These are phyloP conservation scores for Pachyseris speciosa DNA, from an alignment of 64 coral and sea anemone genomes.

Conservation along the genomic window DNA sequence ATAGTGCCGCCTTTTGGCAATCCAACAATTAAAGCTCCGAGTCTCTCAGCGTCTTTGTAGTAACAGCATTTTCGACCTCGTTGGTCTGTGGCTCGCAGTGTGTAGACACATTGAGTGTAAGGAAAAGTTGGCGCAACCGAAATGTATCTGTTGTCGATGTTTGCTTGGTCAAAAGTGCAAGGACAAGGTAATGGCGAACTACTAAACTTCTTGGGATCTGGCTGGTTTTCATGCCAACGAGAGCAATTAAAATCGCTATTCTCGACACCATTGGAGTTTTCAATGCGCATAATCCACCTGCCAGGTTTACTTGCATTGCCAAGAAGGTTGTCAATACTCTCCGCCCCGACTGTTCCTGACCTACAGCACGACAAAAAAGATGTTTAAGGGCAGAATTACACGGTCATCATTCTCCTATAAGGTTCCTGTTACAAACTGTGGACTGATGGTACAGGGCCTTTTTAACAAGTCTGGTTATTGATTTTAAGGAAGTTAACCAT, in stretches of 20 bases:
- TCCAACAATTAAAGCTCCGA: conserved; percentile 24
- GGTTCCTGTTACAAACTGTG: not conserved
- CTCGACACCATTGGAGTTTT: conserved; percentile 1
- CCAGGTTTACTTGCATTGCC: conserved; percentile 2
- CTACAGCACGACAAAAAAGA: not conserved
- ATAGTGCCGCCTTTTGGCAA: conserved; percentile 21
- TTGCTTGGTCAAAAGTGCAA: conserved; percentile 25
- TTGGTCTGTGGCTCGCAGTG: not conserved
- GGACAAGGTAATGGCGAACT: conserved; percentile 36
- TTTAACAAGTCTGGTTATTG: too few species aligned
- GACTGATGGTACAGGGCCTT: too few species aligned
- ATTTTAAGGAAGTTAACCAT: too few species aligned
- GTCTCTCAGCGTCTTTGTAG: not conserved
- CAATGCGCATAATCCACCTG: conserved; percentile 37
- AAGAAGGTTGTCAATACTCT: not conserved
- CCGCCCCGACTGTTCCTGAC: not conserved
- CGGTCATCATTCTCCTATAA: too few species aligned
- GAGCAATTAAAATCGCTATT: conserved; percentile 17
- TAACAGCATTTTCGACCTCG: conserved; percentile 59
- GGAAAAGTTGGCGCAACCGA: not conserved
- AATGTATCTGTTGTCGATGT: conserved; percentile 24
- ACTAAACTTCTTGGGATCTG: not conserved
- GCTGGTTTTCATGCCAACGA: not conserved
- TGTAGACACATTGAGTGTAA: conserved; percentile 26
- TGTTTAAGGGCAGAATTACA: too few species aligned